Percentiles rank a stretch among this genome's conserved stretches.
Conservation (phyloP, 2,888 invertebrate species). For the Lochmaea capreae region DNA sequence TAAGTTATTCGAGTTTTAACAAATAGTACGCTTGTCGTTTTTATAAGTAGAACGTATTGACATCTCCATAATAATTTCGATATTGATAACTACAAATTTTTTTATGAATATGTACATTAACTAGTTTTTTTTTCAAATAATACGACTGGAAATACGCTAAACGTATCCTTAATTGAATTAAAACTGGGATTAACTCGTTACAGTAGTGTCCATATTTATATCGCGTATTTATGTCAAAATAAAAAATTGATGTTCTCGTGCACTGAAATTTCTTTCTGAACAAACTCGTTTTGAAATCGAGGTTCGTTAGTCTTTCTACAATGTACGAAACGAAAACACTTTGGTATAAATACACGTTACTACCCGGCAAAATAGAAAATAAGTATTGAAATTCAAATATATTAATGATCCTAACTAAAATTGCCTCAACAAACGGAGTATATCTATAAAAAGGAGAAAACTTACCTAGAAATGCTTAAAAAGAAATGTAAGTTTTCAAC, state of each 20-base stretch:
- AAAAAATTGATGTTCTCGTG: constrained; percentile 6
- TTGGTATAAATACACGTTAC: background rate
- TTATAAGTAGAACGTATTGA: background rate
- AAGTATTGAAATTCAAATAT: background rate
- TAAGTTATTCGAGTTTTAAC: background rate
- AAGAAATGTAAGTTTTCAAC: constrained; percentile 73
- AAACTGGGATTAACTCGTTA: constrained; percentile 15
- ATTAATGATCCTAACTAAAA: background rate
- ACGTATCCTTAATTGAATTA: background rate
- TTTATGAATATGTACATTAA: background rate
- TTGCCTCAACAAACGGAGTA: background rate
- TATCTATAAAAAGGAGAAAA: constrained; percentile 39
- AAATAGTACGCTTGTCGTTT: background rate
- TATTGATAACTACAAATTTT: constrained; percentile 2
- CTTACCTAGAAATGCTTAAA: constrained; percentile 72
- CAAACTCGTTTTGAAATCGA: background rate
- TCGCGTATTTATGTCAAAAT: constrained; percentile 27
- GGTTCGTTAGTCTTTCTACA: background rate
- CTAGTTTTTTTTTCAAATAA: background rate
- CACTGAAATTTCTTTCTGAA: background rate
- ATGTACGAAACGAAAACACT: background rate
- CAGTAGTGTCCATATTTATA: constrained; percentile 25
- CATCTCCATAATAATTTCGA: background rate
- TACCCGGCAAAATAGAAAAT: constrained; percentile 5
- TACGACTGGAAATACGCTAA: background rate